These are phyloP conservation scores for Achatina immaculata DNA, from an alignment of 1,140 invertebrate genomes.

Conservation along the genomic window DNA sequence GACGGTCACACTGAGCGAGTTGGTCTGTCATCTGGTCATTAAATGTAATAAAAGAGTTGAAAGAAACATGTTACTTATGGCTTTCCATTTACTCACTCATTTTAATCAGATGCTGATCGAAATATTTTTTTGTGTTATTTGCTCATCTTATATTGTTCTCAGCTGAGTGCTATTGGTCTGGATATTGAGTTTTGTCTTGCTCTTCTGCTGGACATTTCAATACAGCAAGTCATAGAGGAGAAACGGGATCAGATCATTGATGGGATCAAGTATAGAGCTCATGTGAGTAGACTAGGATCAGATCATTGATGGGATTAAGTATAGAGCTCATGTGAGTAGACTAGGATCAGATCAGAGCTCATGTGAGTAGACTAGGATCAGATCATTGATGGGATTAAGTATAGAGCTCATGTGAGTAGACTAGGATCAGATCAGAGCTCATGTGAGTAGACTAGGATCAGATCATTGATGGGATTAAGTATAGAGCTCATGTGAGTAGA, in stretches of 20 bases:
- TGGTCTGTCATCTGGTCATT: no score
- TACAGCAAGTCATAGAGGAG: constrained; percentile 77
- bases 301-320: constrained; percentile 81
- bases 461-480: no score
- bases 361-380: constrained; percentile 82
- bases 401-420: constrained; percentile 74
- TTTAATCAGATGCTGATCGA: no score
- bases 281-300: constrained; percentile 76
- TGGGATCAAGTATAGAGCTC: constrained; percentile 78
- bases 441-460: no score
- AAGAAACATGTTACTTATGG: no score
- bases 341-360: no score
- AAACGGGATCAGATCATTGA: constrained; percentile 83
- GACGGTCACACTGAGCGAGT: no score
- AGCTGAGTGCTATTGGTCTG: constrained; percentile 81
- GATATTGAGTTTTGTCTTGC: constrained; percentile 89
- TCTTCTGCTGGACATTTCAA: constrained; percentile 79
- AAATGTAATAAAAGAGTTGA: no score
- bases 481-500: no score
- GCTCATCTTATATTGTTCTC: constrained; percentile 24
- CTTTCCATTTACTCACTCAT: no score
- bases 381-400: constrained; percentile 81
- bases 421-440: no score
- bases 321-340: constrained; percentile 74
- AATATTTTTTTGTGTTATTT: no score